Conservation (phyloP, 1,140 invertebrate genomes). For the Magallana angulata region DNA sequence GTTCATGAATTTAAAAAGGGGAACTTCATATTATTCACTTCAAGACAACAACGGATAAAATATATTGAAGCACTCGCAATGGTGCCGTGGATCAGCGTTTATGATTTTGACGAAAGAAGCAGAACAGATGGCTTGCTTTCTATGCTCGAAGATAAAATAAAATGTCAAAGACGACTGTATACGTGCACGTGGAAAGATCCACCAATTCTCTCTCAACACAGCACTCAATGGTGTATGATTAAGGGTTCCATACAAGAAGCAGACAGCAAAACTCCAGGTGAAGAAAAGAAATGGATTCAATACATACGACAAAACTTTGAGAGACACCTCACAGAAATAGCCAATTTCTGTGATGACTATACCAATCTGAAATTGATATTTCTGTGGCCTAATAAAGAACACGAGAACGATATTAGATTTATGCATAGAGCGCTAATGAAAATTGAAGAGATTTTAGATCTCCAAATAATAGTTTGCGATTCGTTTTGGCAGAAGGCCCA, state of each 20-base stretch:
- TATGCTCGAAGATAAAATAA: conserved; percentile 52
- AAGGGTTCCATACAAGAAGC: conserved; percentile 53
- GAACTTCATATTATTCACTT: conserved; percentile 23
- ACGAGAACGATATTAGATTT: conserved; percentile 19
- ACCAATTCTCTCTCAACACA: conserved; percentile 50
- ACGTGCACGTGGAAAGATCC: conserved; percentile 57
- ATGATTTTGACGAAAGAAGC: conserved; percentile 59
- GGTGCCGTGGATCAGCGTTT: conserved; percentile 60
- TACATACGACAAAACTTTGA: conserved; percentile 40
- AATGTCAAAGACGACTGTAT: conserved; percentile 43
- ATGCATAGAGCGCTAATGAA: conserved; percentile 47
- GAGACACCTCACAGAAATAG: conserved; percentile 42
- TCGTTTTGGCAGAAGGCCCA: neutral
- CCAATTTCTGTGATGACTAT: conserved; percentile 46
- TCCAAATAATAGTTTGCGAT: conserved; percentile 11
- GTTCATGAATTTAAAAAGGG: conserved; percentile 42
- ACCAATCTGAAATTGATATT: conserved; percentile 48
- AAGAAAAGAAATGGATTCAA: conserved; percentile 48
- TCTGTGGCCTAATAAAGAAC: conserved; percentile 25
- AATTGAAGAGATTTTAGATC: conserved; percentile 44
- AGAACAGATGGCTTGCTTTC: conserved; percentile 46
- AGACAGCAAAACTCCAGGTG: conserved; percentile 42
- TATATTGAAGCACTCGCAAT: conserved; percentile 50
- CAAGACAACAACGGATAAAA: neutral
- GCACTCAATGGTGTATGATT: conserved; percentile 60